Percentiles rank a stretch among this genome's conserved stretches.
These are phyloP conservation scores for Enteromius afrohamiltoni DNA, from an alignment of 2,797 vertebrate species.

Conservation along the genomic window DNA sequence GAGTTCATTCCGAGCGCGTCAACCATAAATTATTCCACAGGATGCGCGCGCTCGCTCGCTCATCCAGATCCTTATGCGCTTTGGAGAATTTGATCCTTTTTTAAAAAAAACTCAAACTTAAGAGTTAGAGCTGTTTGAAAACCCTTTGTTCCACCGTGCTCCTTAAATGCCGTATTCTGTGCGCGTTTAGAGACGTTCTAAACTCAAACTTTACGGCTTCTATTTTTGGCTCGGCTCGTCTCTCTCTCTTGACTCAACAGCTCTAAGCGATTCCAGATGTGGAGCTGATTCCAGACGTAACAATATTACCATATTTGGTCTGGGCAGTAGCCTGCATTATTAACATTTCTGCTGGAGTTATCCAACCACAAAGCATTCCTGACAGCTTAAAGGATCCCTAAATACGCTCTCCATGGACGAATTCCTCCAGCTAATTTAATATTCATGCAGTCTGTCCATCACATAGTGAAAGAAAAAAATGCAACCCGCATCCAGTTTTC, in stretches of 20 bases:
- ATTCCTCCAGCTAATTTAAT: constrained; percentile 85
- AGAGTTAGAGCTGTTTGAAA: not conserved
- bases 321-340: constrained; percentile 97
- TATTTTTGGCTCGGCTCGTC: constrained; percentile 83
- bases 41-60: constrained; percentile 2
- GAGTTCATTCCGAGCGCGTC: constrained; percentile 12
- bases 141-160: not conserved
- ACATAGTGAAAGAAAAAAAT: constrained; percentile 75
- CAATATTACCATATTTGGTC: constrained; percentile 99
- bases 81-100: no score
- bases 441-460: constrained; percentile 92
- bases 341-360: constrained; percentile 94
- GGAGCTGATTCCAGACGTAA: constrained; percentile 95
- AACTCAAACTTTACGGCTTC: constrained; percentile 79
- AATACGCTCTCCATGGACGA: constrained; percentile 94
- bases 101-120: not conserved
- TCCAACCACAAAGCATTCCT: constrained; percentile 98
- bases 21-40: not conserved
- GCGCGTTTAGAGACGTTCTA: constrained; percentile 47
- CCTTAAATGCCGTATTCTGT: not conserved
- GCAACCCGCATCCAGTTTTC: constrained; percentile 80
- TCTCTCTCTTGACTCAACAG: constrained; percentile 73
- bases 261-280: constrained; percentile 94
- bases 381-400: constrained; percentile 95
- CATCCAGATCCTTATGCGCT: not conserved